Conservation (phyloP, 2,888 invertebrate species). For the Parasteatoda lunata region DNA sequence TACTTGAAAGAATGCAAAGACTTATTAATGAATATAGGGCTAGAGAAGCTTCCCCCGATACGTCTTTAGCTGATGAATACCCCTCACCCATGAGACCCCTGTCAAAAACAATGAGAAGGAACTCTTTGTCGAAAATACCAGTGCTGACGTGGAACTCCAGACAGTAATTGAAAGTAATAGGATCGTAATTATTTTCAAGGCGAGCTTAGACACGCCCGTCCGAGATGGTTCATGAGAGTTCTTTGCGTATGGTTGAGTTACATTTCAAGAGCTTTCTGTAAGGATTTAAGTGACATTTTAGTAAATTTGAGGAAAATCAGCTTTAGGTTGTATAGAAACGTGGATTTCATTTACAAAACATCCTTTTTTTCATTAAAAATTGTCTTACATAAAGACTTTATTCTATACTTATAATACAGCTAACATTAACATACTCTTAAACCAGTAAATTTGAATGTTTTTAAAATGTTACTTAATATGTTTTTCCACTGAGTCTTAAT, state of each 20-base stretch:
- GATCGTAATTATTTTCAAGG: constrained; percentile 10
- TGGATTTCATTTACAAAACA: too few species aligned
- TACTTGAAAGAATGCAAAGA: constrained; percentile 58
- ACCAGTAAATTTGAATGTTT: too few species aligned
- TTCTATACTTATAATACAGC: too few species aligned
- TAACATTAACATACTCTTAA: too few species aligned
- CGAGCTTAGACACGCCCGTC: constrained; percentile 11
- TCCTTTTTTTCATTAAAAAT: too few species aligned
- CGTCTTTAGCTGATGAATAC: constrained; percentile 43
- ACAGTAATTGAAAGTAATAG: constrained; percentile 20
- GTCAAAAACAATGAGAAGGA: constrained; percentile 44
- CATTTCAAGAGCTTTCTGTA: too few species aligned
- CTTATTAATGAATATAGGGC: constrained; percentile 63
- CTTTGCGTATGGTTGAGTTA: background rate
- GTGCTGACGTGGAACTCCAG: constrained; percentile 54
- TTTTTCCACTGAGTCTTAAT: too few species aligned
- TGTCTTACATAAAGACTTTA: too few species aligned
- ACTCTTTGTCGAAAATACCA: constrained; percentile 55
- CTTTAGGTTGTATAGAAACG: too few species aligned
- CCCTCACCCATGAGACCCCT: constrained; percentile 27
- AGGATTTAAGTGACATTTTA: too few species aligned
- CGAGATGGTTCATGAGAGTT: background rate
- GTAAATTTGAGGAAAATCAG: too few species aligned
- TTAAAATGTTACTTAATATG: too few species aligned
- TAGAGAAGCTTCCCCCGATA: constrained; percentile 41